Evolutionary conservation across 2,888 invertebrate genomes (phyloP), one percentile per base, ranked within the genome.

Genomic region (Hetaerina titia): DNA sequence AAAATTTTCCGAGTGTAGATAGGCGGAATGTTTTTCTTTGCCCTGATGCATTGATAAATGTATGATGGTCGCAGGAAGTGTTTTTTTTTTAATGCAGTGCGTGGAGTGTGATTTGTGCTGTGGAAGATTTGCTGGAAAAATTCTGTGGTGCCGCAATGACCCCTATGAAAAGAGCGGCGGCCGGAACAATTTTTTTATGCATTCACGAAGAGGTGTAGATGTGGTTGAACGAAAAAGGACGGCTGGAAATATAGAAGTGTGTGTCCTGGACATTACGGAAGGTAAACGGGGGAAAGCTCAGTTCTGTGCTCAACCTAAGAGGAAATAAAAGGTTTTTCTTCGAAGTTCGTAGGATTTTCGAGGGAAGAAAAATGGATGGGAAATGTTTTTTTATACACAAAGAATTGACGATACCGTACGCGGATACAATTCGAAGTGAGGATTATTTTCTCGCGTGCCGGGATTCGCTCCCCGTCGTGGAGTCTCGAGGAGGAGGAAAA

Each of bases 271-370:
- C 31, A 11, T 31, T 13, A 81, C 81, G 11, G 69, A 81, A 81
- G 45, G 81, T 81, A 81, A 69, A n/a, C 22, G 90, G 90, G 45
- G 64, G 45, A 56, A 69, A 92, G 92, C 92, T 92, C 92, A 92
- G 92, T 69, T 64, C n/a, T 92, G 92, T 92, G 92, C 92, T 92
- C 92, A 92, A 92, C 92, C 74, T 64, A 45, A 22, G 69, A 69
- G 69, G 22, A 56, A 45, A 22, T 92, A 45, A 92, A 92, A n/a
- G 19, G n/a, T 56, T 56, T 89, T 58, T 89, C 89, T 81, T 89
- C 57, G 89, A 58, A 56, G 25, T 90, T 92, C 64, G 69, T 6
- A 31, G 74, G 31, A 31, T 19, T 56, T 64, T 45, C 19, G n/a
- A 45, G n/a, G 15, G 69, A 22, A 69, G 56, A 69, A 74, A 92